Percentiles rank a stretch among this genome's conserved stretches.
These are phyloP conservation scores for Aplysia californica DNA, from an alignment of 1,140 invertebrate species.

Conservation along the genomic window DNA sequence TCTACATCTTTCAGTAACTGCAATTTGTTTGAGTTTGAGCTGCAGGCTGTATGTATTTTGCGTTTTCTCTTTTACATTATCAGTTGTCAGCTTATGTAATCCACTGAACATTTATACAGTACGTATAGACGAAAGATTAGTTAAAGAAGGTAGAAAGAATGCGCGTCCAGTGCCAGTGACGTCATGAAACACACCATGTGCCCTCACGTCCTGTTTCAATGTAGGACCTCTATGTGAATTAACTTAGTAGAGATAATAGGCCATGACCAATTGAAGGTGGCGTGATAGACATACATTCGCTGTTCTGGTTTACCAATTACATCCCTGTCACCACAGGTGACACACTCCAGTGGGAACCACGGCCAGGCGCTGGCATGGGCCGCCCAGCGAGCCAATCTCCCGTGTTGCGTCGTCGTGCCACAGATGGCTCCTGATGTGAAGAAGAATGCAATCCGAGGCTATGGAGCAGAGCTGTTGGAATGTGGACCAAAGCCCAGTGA, in stretches of 20 bases:
- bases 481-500: slow-evolving; percentile 59
- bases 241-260: background rate
- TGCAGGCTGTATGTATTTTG: too few species aligned
- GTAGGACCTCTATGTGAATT: background rate
- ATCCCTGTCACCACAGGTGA: slow-evolving; percentile 50
- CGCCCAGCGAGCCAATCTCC: slow-evolving; percentile 51
- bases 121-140: too few species aligned
- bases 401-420: slow-evolving; percentile 67
- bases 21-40: too few species aligned
- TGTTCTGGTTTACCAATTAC: too few species aligned
- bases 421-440: slow-evolving; percentile 64
- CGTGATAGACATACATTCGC: background rate
- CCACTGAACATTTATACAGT: too few species aligned
- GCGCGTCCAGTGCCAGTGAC: background rate
- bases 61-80: too few species aligned
- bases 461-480: slow-evolving; percentile 65
- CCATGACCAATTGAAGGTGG: background rate
- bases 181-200: background rate
- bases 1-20: too few species aligned
- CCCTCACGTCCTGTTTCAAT: background rate
- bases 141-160: too few species aligned
- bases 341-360: slow-evolving; percentile 70
- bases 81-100: too few species aligned
- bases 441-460: slow-evolving; percentile 64
- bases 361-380: slow-evolving; percentile 69